phyloP scores from a whole-genome alignment of 2,797 vertebrate species.

The Anguilla megastoma region DNA sequence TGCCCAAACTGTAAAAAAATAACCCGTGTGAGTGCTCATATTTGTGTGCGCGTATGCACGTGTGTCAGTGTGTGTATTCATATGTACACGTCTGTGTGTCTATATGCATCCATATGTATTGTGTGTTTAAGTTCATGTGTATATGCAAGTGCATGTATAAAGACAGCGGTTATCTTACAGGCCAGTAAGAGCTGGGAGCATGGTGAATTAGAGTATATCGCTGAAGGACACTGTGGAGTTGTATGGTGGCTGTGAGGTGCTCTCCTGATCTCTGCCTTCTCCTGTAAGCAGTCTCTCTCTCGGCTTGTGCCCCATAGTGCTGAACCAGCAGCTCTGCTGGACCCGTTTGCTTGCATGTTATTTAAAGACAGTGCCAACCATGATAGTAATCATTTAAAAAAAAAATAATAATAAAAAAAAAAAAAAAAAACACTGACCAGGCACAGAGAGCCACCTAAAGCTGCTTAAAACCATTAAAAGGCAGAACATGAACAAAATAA shows the following conservation, averaged over 20 bases:
- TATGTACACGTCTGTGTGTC: not conserved
- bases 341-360: constrained; percentile 60
- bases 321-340: constrained; percentile 64
- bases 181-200: constrained; percentile 10
- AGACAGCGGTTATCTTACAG: constrained; percentile 9
- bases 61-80: constrained; percentile 10
- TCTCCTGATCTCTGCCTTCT: constrained; percentile 20
- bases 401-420: constrained; percentile 22
- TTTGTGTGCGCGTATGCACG: not conserved
- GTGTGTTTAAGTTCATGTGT: not conserved
- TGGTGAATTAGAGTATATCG: constrained; percentile 29
- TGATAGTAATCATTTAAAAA: constrained; percentile 58
- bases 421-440: constrained; percentile 53
- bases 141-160: not conserved
- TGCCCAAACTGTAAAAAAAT: constrained; percentile 37
- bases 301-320: constrained; percentile 49
- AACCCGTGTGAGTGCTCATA: constrained; percentile 21
- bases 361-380: constrained; percentile 58
- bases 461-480: constrained; percentile 71
- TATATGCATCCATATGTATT: not conserved
- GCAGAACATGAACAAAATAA: constrained; percentile 72
- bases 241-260: constrained; percentile 29
- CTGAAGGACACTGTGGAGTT: constrained; percentile 30
- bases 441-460: constrained; percentile 67
- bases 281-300: constrained; percentile 24